Evolutionary conservation across 2,113 vertebrate genomes (phyloP).

Genomic region (Paramisgurnus dabryanus): DNA sequence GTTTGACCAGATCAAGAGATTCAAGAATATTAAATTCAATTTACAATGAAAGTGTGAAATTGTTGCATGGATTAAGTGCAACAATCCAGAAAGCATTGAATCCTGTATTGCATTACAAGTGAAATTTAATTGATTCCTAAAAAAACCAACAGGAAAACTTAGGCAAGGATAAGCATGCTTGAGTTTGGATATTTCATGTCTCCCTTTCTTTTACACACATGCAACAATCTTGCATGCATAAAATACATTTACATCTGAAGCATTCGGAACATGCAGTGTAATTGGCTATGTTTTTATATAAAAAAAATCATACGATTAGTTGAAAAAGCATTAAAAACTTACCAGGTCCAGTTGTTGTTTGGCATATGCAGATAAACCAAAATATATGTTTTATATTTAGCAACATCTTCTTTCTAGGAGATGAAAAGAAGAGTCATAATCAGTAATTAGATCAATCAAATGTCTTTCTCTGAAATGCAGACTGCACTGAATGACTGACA

Average conservation of each 20-base stretch:
- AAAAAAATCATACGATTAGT: no score
- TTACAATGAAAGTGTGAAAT: not conserved
- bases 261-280: no score
- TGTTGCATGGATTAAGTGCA: not conserved
- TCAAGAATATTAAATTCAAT: not conserved
- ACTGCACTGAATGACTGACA: not conserved
- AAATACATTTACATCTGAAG: not conserved
- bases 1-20: not conserved
- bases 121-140: not conserved
- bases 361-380: slow-evolving; percentile 83
- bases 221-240: not conserved
- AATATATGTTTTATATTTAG: slow-evolving; percentile 86
- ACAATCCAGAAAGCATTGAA: no score
- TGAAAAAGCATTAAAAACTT: slow-evolving; percentile 48
- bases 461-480: not conserved
- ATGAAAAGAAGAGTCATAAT: slow-evolving; percentile 55
- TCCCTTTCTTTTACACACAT: not conserved
- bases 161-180: not conserved
- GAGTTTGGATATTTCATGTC: not conserved
- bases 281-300: no score
- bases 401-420: slow-evolving; percentile 84
- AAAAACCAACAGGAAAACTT: not conserved
- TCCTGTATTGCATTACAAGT: not conserved
- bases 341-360: slow-evolving; percentile 71
- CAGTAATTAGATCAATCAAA: slow-evolving; percentile 11